A percentile compares a stretch with the other conserved stretches of the same genome.
phyloP scores from a whole-genome alignment of 2,888 invertebrate species.

The Rotaria macrura region DNA sequence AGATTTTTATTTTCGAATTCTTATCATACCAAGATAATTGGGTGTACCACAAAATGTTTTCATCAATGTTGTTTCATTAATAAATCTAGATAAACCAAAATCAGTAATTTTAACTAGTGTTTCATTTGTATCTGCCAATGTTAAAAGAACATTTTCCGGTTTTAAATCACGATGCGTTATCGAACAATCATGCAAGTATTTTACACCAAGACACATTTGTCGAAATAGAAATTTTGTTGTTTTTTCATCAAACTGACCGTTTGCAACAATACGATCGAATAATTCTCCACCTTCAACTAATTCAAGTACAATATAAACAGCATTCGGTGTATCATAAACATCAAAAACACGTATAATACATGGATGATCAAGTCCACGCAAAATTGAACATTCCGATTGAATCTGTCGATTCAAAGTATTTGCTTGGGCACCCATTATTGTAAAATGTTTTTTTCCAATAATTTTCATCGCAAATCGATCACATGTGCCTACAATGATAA shows the following conservation, averaged over 20 bases:
- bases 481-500: conserved; percentile 57
- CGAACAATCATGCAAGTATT: conserved; percentile 54
- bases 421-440: conserved; percentile 38
- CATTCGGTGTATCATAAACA: conserved; percentile 63
- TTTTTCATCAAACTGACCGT: conserved; percentile 60
- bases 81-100: conserved; percentile 75
- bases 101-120: conserved; percentile 67
- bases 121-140: conserved; percentile 56
- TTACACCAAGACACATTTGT: conserved; percentile 71
- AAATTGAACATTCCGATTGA: background rate
- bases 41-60: conserved; percentile 81
- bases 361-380: conserved; percentile 49
- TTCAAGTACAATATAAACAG: conserved; percentile 72
- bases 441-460: conserved; percentile 61
- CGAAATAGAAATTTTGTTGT: conserved; percentile 67
- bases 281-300: conserved; percentile 79
- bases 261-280: conserved; percentile 62
- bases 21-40: conserved; percentile 58
- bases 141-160: conserved; percentile 59
- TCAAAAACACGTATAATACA: conserved; percentile 71
- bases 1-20: background rate
- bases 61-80: conserved; percentile 67
- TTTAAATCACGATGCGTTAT: conserved; percentile 62
- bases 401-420: background rate
- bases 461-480: conserved; percentile 72